phyloP scores from a whole-genome alignment of 35 echinoderm and acorn worm species.

The Ophioderma brevispina region DNA sequence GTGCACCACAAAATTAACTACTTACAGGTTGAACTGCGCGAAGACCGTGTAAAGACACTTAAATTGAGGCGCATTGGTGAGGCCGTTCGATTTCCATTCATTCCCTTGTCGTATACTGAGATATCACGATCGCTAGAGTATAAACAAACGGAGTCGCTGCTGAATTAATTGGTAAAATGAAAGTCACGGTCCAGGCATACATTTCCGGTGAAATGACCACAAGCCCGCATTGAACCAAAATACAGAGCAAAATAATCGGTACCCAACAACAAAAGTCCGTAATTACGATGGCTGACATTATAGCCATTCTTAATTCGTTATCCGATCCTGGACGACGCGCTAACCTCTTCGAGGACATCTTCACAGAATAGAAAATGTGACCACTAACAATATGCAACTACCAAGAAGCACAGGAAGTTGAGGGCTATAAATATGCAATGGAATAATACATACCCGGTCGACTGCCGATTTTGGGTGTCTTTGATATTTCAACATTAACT shows the following conservation, averaged over 20 bases:
- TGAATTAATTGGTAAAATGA: slow-evolving; percentile 1
- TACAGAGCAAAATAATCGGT: neutral
- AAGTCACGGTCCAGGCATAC: neutral
- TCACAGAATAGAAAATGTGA: neutral
- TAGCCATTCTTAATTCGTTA: neutral
- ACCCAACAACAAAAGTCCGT: neutral
- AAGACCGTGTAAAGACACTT: too few relatives aligned
- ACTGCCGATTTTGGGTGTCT: neutral
- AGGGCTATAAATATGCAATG: neutral
- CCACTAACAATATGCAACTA: neutral
- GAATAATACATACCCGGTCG: neutral
- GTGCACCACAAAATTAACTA: too few relatives aligned
- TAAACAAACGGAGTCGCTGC: neutral
- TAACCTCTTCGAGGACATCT: neutral
- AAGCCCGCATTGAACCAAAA: neutral
- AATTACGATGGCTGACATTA: neutral
- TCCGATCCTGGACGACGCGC: neutral
- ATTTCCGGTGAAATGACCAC: neutral
- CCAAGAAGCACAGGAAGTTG: neutral
- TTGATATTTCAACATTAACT: neutral
- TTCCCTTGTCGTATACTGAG: too few relatives aligned
- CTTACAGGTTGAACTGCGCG: too few relatives aligned
- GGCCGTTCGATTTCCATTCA: too few relatives aligned
- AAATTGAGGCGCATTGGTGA: too few relatives aligned
- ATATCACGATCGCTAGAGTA: neutral